Conservation (phyloP, 2,797 vertebrate species). For the Naso thynnoides region DNA sequence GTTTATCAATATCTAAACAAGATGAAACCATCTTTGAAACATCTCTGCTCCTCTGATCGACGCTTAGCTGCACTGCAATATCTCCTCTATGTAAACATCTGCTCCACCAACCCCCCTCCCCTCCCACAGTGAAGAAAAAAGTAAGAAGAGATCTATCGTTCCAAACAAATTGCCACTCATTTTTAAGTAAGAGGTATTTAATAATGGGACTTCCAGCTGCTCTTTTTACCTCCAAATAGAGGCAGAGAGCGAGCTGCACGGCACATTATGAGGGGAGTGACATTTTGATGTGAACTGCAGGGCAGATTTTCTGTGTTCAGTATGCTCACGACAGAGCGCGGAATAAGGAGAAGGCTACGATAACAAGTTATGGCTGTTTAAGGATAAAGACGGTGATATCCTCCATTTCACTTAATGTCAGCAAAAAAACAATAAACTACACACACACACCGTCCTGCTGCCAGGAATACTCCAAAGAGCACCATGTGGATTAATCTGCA, state of each 20-base stretch:
- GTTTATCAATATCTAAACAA: constrained; percentile 70
- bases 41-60: constrained; percentile 53
- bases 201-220: constrained; percentile 23
- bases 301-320: constrained; percentile 6
- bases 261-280: constrained; percentile 9
- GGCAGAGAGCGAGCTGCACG: constrained; percentile 24
- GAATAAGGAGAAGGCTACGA: constrained; percentile 15
- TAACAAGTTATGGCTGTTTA: neutral
- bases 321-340: constrained; percentile 15
- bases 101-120: constrained; percentile 42
- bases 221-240: neutral
- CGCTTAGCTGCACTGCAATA: constrained; percentile 43
- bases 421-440: neutral
- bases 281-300: constrained; percentile 25
- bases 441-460: neutral
- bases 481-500: neutral
- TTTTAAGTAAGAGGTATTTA: constrained; percentile 41
- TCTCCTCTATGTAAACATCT: constrained; percentile 59
- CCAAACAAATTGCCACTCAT: constrained; percentile 48
- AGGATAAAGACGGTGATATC: neutral
- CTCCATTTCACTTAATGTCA: constrained; percentile 5
- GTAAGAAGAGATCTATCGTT: constrained; percentile 38
- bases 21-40: constrained; percentile 71
- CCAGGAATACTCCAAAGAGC: neutral
- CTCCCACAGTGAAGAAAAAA: neutral